A percentile compares a stretch with the other conserved stretches of the same genome.
These are phyloP conservation scores for Sceloporus tristichus DNA, from an alignment of 2,113 vertebrate genomes.

Conservation along the genomic window DNA sequence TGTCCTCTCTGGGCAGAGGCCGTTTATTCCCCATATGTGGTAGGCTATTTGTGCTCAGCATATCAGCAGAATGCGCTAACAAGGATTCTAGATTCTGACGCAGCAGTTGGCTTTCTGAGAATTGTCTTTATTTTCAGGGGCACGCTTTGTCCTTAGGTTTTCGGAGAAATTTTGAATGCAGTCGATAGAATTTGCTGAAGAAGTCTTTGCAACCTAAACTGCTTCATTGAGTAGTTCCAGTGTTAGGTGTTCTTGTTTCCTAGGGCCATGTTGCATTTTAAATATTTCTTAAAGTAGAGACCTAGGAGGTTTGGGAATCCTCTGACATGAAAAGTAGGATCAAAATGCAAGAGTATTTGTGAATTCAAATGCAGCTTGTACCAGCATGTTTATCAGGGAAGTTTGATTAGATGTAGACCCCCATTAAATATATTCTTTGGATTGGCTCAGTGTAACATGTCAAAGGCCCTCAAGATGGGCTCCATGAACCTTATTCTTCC, in stretches of 20 bases:
- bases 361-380: neutral
- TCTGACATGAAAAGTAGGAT: neutral
- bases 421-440: no score
- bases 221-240: neutral
- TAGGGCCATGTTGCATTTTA: neutral
- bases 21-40: neutral
- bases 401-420: no score
- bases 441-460: neutral
- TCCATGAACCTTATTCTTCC: neutral
- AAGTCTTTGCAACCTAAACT: neutral
- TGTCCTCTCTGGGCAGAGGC: neutral
- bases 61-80: neutral
- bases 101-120: slow-evolving; percentile 1
- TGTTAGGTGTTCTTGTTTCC: neutral
- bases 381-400: neutral
- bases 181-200: neutral
- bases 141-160: neutral
- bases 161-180: neutral
- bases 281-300: neutral
- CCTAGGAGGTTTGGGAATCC: neutral
- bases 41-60: neutral
- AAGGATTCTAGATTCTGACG: slow-evolving; percentile 5
- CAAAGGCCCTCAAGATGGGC: neutral
- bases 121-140: neutral
- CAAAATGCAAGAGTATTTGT: no score